phyloP scores from a whole-genome alignment of 2,888 invertebrate species.

The Mechanitis messenoides region DNA sequence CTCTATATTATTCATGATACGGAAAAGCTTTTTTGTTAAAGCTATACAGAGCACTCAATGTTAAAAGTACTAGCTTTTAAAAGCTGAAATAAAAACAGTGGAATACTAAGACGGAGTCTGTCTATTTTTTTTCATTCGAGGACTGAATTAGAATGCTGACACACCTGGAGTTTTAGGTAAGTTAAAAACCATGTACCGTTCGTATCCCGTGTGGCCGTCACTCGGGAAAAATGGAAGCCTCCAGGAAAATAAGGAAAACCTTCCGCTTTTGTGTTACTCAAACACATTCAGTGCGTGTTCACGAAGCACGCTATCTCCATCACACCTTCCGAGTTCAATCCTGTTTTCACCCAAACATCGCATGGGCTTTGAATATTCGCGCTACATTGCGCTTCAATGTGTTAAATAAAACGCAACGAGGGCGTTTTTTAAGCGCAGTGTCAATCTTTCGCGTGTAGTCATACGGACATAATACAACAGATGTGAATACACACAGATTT shows the following conservation, averaged over 20 bases:
- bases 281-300: constrained; percentile 47
- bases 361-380: constrained; percentile 34
- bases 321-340: constrained; percentile 40
- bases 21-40: too few species aligned
- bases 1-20: too few species aligned
- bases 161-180: constrained; percentile 56
- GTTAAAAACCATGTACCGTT: constrained; percentile 69
- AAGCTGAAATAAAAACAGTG: constrained; percentile 4
- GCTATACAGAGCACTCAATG: neutral
- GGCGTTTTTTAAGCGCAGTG: constrained; percentile 38
- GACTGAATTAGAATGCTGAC: constrained; percentile 52
- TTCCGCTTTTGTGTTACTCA: constrained; percentile 46
- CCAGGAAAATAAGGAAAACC: constrained; percentile 52
- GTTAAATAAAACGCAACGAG: constrained; percentile 33
- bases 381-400: constrained; percentile 39
- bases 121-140: constrained; percentile 29
- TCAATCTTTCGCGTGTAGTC: constrained; percentile 37
- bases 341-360: constrained; percentile 30
- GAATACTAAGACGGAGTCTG: constrained; percentile 17
- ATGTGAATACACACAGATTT: constrained; percentile 26
- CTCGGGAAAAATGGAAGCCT: constrained; percentile 43
- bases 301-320: constrained; percentile 40
- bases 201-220: constrained; percentile 50
- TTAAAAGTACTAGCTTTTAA: neutral
- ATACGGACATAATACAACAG: constrained; percentile 36